A percentile compares a stretch with the other conserved stretches of the same genome.
These are phyloP conservation scores for Chloropsis hardwickii DNA, from an alignment of 2,113 vertebrate genomes.

Conservation along the genomic window DNA sequence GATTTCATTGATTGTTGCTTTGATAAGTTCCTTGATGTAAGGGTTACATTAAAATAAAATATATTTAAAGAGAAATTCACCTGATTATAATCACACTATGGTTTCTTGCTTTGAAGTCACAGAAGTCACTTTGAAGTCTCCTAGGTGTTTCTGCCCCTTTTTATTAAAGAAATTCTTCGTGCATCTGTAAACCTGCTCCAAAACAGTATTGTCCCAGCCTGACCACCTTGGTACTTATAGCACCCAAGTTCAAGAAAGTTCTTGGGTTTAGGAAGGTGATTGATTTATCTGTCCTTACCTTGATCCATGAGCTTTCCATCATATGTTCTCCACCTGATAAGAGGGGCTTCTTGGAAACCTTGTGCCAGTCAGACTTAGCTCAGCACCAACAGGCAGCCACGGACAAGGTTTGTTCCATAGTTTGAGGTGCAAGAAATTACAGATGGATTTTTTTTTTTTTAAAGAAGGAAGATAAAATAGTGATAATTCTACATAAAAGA, in stretches of 20 bases:
- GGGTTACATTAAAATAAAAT: background rate
- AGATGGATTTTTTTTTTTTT: background rate
- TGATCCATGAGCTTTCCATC: rapidly evolving
- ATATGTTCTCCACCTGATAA: background rate
- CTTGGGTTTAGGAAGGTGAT: background rate
- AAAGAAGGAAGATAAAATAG: background rate
- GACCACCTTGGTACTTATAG: background rate
- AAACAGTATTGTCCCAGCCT: background rate
- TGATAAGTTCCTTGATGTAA: background rate
- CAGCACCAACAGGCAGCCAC: background rate
- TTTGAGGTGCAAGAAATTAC: background rate
- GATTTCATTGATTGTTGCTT: background rate
- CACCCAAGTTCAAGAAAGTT: background rate
- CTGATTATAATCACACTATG: background rate
- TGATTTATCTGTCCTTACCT: background rate
- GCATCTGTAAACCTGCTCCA: background rate
- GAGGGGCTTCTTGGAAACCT: background rate
- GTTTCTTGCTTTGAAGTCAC: background rate
- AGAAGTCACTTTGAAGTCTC: background rate
- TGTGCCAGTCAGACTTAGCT: background rate
- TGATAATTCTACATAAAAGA: background rate
- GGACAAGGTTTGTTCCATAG: background rate
- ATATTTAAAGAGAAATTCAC: background rate
- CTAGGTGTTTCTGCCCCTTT: background rate
- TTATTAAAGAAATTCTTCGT: background rate